Percentiles rank a stretch among this genome's conserved stretches.
These are phyloP conservation scores for Drosophila pseudotakahashii DNA, from an alignment of 2,888 invertebrate genomes.

Conservation along the genomic window DNA sequence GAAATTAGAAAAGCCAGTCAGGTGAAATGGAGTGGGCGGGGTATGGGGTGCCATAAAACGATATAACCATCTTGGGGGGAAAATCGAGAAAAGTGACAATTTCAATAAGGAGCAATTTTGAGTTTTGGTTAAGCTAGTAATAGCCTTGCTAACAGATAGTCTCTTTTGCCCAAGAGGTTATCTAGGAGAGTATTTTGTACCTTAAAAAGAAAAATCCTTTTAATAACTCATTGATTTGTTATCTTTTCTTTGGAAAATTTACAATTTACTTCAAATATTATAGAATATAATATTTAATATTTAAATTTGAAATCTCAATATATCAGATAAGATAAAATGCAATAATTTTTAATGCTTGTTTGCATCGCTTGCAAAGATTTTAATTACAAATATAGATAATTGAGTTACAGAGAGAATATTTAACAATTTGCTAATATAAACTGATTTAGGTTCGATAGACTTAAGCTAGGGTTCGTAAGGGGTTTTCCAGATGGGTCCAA, in stretches of 20 bases:
- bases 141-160: background rate
- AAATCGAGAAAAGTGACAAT: constrained; percentile 23
- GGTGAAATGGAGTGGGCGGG: constrained; percentile 39
- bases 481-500: constrained; percentile 11
- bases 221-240: no score
- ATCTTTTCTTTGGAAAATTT: no score
- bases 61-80: constrained; percentile 15
- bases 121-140: background rate
- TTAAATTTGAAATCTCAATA: no score
- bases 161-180: background rate
- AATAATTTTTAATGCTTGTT: constrained; percentile 52
- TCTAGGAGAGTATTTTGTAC: no score
- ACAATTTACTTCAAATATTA: no score
- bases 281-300: no score
- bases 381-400: constrained; percentile 41
- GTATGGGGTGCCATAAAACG: constrained; percentile 10
- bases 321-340: background rate
- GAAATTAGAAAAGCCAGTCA: constrained; percentile 71
- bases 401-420: constrained; percentile 21
- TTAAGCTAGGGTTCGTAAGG: constrained; percentile 28
- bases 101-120: constrained; percentile 16
- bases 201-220: no score
- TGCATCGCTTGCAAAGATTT: constrained; percentile 62
- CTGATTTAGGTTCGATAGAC: constrained; percentile 10
- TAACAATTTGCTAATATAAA: constrained; percentile 20